A percentile compares a stretch with the other conserved stretches of the same genome.
Conservation (phyloP, 2,797 vertebrate genomes). For the Rhincodon typus region DNA sequence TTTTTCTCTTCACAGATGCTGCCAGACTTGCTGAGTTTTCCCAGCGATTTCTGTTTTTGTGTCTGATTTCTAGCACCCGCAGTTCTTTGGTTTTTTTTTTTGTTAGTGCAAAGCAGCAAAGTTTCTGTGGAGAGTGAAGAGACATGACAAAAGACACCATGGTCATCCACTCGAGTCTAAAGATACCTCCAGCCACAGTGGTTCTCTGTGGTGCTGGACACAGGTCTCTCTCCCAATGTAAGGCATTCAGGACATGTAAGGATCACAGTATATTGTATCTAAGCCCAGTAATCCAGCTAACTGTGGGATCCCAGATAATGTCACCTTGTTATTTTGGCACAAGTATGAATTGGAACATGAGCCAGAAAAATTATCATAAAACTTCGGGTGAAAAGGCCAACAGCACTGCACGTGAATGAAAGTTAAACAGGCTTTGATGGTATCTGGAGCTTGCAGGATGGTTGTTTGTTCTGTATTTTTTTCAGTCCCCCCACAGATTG, state of each 20-base stretch:
- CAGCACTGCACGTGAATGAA: not conserved
- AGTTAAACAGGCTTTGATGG: not conserved
- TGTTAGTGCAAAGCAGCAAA: too few species aligned
- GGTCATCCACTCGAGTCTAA: too few species aligned
- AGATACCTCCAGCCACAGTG: too few species aligned
- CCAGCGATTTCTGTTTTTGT: too few species aligned
- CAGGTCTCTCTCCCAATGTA: too few species aligned
- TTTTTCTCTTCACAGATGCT: too few species aligned
- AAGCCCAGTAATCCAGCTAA: not conserved
- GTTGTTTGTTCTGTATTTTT: not conserved
- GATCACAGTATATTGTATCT: not conserved
- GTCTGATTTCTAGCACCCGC: too few species aligned
- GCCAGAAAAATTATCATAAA: not conserved
- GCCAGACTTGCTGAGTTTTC: too few species aligned
- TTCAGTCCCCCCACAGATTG: not conserved
- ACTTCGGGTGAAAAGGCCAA: not conserved
- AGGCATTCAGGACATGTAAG: not conserved
- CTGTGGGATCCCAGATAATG: not conserved
- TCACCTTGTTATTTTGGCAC: not conserved
- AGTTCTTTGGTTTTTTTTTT: too few species aligned
- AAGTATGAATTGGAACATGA: not conserved
- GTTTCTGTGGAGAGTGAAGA: too few species aligned
- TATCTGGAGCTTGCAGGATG: not conserved
- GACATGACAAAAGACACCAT: too few species aligned
- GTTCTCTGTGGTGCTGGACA: too few species aligned